A percentile compares a stretch with the other conserved stretches of the same genome.
phyloP scores from a whole-genome alignment of 35 echinoderm and acorn worm species.

The Acanthaster planci region DNA sequence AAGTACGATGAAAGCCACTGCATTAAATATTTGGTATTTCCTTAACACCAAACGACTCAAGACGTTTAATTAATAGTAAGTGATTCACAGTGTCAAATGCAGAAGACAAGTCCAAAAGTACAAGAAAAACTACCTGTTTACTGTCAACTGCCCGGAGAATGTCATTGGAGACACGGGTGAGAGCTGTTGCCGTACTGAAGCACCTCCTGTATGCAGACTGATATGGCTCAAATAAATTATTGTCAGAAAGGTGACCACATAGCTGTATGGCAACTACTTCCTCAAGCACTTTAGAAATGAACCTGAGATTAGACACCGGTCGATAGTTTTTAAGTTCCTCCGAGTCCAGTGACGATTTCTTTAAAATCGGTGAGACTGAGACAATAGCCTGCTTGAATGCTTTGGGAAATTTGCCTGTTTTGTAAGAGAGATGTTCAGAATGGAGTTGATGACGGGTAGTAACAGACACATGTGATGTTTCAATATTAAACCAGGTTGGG shows the following conservation, averaged over 20 bases:
- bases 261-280: slow-evolving; percentile 8
- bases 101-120: not conserved
- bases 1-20: slow-evolving; percentile 29
- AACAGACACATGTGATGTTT: slow-evolving; percentile 24
- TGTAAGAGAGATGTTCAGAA: slow-evolving; percentile 37
- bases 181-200: slow-evolving; percentile 42
- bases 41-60: slow-evolving; percentile 16
- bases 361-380: slow-evolving; percentile 16
- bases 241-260: slow-evolving; percentile 23
- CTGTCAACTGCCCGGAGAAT: slow-evolving; percentile 41
- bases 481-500: slow-evolving; percentile 33
- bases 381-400: slow-evolving; percentile 16
- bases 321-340: slow-evolving; percentile 42
- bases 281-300: slow-evolving; percentile 39
- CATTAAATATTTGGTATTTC: slow-evolving; percentile 5
- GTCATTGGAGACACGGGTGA: slow-evolving; percentile 48
- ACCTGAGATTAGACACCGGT: slow-evolving; percentile 49
- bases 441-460: slow-evolving; percentile 9
- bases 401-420: slow-evolving; percentile 25
- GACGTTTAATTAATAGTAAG: not conserved
- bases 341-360: slow-evolving; percentile 32
- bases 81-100: slow-evolving; percentile 55
- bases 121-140: slow-evolving; percentile 42
- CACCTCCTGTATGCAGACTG: slow-evolving; percentile 51
- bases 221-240: slow-evolving; percentile 56